Evolutionary conservation across 2,797 vertebrate species (phyloP).

Genomic region (Karalla daura): DNA sequence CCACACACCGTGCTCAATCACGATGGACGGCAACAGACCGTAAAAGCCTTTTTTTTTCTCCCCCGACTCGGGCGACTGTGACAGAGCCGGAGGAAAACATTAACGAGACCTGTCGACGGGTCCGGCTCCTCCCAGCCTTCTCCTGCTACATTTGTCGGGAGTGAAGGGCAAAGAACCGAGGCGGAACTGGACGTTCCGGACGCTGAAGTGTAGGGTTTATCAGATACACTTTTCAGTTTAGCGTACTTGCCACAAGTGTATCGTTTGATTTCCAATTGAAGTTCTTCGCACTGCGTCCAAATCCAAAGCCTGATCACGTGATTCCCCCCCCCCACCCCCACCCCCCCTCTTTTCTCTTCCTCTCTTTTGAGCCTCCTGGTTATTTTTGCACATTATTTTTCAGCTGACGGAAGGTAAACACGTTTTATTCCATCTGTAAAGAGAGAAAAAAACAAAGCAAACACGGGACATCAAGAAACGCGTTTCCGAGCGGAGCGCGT

Average conservation of each 20-base stretch:
- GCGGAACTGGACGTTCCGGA: neutral
- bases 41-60: conserved; percentile 10
- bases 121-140: neutral
- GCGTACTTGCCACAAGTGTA: neutral
- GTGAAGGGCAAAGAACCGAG: conserved; percentile 1
- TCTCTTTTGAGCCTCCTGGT: neutral
- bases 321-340: too few relatives aligned
- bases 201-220: conserved; percentile 15
- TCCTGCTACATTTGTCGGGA: conserved; percentile 11
- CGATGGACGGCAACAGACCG: conserved; percentile 5
- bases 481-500: conserved; percentile 51
- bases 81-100: conserved; percentile 7
- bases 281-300: too few relatives aligned
- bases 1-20: neutral
- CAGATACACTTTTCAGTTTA: neutral
- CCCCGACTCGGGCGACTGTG: neutral
- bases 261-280: neutral
- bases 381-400: neutral
- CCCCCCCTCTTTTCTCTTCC: neutral
- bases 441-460: too few relatives aligned
- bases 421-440: conserved; percentile 34
- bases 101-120: neutral
- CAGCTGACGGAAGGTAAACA: conserved; percentile 26
- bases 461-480: conserved; percentile 59
- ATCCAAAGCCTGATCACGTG: too few relatives aligned